phyloP scores from a whole-genome alignment of 92 coral and sea anemone genomes.

The Parazoanthus swiftii region DNA sequence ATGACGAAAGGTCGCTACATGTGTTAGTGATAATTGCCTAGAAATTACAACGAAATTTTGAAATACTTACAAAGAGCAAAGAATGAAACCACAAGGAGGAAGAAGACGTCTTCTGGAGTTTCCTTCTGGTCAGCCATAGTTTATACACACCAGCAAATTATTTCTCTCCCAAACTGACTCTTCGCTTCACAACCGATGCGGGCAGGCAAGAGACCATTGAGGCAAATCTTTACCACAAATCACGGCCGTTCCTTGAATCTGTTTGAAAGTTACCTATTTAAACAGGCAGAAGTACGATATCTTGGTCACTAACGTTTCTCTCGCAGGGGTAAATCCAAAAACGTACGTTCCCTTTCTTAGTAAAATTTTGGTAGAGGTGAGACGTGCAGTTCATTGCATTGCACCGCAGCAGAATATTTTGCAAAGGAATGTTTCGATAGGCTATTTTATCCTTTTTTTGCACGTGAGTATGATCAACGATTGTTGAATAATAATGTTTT shows the following conservation, averaged over 20 bases:
- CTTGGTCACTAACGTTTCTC: neutral
- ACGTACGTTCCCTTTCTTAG: neutral
- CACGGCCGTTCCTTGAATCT: neutral
- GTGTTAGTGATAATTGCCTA: too few relatives aligned
- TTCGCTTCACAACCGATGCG: neutral
- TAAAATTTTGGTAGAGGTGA: neutral
- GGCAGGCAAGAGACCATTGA: neutral
- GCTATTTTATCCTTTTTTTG: neutral
- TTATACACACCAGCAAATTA: neutral
- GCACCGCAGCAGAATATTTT: neutral
- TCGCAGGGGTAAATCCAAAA: neutral
- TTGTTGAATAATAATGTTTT: neutral
- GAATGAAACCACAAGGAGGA: conserved; percentile 10
- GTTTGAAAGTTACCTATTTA: neutral
- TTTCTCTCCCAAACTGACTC: neutral
- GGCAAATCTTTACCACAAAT: neutral
- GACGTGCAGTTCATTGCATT: neutral
- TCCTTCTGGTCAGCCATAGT: conserved; percentile 1
- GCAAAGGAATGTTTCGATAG: neutral
- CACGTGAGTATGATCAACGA: neutral
- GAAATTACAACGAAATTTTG: neutral
- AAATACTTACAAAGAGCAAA: conserved; percentile 35
- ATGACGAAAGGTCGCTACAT: neutral
- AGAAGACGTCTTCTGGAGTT: neutral
- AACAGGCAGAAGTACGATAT: neutral